phyloP scores from a whole-genome alignment of 2,888 invertebrate species.

The Alsophila aescularia region DNA sequence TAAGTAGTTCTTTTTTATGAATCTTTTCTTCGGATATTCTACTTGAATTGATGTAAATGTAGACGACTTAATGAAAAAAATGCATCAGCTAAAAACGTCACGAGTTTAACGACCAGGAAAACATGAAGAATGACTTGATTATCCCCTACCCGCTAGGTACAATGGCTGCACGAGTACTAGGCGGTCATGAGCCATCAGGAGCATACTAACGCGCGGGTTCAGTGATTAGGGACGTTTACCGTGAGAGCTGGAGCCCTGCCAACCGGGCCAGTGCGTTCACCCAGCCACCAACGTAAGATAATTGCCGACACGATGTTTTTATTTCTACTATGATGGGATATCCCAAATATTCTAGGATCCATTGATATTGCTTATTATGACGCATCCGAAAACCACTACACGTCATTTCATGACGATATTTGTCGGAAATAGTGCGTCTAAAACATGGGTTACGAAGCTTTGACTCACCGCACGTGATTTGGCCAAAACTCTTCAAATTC shows the following conservation, averaged over 20 bases:
- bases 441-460: not conserved
- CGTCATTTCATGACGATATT: slow-evolving; percentile 3
- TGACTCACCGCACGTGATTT: not conserved
- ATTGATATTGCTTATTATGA: slow-evolving; percentile 30
- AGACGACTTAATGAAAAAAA: not conserved
- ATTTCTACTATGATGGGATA: slow-evolving; percentile 56
- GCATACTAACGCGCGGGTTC: slow-evolving; percentile 70
- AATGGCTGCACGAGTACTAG: slow-evolving; percentile 67
- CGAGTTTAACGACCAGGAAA: slow-evolving; percentile 31
- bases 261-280: slow-evolving; percentile 83
- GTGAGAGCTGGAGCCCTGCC: slow-evolving; percentile 79
- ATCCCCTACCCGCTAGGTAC: slow-evolving; percentile 52
- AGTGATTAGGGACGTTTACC: slow-evolving; percentile 79
- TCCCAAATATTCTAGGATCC: slow-evolving; percentile 51
- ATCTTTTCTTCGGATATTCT: not conserved
- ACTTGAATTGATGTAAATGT: not conserved
- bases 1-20: not conserved
- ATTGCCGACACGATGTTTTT: slow-evolving; percentile 71
- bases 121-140: slow-evolving; percentile 26
- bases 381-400: slow-evolving; percentile 2
- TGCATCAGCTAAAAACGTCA: slow-evolving; percentile 16
- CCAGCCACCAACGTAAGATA: slow-evolving; percentile 60
- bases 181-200: slow-evolving; percentile 74
- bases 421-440: not conserved
- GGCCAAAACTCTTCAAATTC: not conserved